phyloP scores from a whole-genome alignment of 2,888 invertebrate species.

The Pammene aurita region DNA sequence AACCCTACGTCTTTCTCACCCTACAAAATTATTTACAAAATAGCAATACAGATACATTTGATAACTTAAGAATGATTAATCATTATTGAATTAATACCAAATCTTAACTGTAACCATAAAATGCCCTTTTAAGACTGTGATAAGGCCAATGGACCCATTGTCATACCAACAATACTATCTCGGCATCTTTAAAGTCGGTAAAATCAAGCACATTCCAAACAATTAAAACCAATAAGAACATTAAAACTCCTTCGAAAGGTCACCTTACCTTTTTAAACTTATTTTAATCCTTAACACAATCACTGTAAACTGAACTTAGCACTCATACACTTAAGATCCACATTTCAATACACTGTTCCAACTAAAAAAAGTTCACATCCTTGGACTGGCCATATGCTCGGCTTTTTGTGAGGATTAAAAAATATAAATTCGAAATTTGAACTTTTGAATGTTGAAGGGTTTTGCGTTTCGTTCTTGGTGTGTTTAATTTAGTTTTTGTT shows the following conservation, averaged over 20 bases:
- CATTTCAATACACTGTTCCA: constrained; percentile 40
- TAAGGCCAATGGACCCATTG: no score
- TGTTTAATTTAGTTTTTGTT: constrained; percentile 49
- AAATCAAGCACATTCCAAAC: constrained; percentile 16
- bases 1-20: no score
- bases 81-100: no score
- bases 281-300: constrained; percentile 53
- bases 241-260: constrained; percentile 29
- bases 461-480: constrained; percentile 24
- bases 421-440: constrained; percentile 34
- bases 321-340: constrained; percentile 30
- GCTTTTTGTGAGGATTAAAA: constrained; percentile 44
- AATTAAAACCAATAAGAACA: constrained; percentile 21
- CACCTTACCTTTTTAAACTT: constrained; percentile 55
- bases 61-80: no score
- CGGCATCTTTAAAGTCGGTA: neutral
- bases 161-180: constrained; percentile 1
- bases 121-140: neutral
- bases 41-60: no score
- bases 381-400: constrained; percentile 61
- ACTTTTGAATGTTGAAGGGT: constrained; percentile 47
- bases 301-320: constrained; percentile 51
- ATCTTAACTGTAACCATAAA: neutral
- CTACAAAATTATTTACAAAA: no score
- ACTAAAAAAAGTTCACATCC: constrained; percentile 66